Evolutionary conservation across 2,888 invertebrate species (phyloP).

Genomic region (Apamea epomidion): DNA sequence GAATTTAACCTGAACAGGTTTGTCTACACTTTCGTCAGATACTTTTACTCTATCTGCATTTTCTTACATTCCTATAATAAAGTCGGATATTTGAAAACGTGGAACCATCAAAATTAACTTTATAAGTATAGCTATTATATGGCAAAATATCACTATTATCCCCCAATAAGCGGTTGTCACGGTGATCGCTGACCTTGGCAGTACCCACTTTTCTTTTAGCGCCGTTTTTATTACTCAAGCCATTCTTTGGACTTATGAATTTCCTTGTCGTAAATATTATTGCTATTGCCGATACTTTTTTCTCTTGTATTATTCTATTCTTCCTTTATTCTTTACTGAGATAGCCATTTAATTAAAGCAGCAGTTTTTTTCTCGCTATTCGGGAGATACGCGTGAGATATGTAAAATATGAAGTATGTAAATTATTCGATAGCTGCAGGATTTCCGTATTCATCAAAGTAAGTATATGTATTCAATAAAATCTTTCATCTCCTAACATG

Average conservation of each 20-base stretch:
- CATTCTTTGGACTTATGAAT: slow-evolving; percentile 60
- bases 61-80: neutral
- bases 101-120: slow-evolving; percentile 6
- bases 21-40: neutral
- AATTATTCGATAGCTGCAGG: slow-evolving; percentile 55
- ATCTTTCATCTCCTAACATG: slow-evolving; percentile 75
- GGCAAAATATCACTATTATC: neutral
- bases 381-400: slow-evolving; percentile 21
- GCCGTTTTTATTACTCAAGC: slow-evolving; percentile 58
- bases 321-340: slow-evolving; percentile 32
- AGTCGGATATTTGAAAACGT: neutral
- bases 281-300: slow-evolving; percentile 52
- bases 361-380: slow-evolving; percentile 8
- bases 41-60: neutral
- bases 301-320: slow-evolving; percentile 40
- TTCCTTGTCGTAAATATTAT: slow-evolving; percentile 66
- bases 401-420: slow-evolving; percentile 35
- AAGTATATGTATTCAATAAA: slow-evolving; percentile 74
- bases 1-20: neutral
- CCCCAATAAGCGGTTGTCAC: slow-evolving; percentile 35
- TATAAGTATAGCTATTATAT: neutral
- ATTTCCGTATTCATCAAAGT: slow-evolving; percentile 71
- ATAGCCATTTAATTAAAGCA: slow-evolving; percentile 49
- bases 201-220: slow-evolving; percentile 57
- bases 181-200: slow-evolving; percentile 51